These are phyloP conservation scores for Heliconius erato DNA, from an alignment of 2,888 invertebrate species.

Conservation along the genomic window DNA sequence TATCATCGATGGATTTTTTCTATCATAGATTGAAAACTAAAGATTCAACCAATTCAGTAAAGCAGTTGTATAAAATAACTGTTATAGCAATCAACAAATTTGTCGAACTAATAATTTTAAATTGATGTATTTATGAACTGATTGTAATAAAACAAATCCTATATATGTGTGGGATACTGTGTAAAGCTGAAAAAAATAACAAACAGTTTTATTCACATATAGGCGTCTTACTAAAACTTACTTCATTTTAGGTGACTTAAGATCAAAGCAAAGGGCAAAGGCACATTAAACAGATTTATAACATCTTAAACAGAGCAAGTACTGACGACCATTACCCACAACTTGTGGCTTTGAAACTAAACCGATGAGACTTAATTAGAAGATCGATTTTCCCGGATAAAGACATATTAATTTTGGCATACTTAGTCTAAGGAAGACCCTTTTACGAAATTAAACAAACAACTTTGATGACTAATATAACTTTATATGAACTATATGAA, in stretches of 20 bases:
- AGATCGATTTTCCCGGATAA: constrained; percentile 23
- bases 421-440: not conserved
- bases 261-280: not conserved
- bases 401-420: constrained; percentile 2
- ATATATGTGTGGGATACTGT: no score
- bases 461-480: not conserved
- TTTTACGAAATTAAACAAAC: not conserved
- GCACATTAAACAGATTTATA: constrained; percentile 1
- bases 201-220: not conserved
- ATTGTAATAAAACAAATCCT: no score
- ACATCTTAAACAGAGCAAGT: constrained; percentile 21
- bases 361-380: constrained; percentile 29
- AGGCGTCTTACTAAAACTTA: not conserved
- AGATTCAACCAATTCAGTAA: no score
- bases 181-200: not conserved
- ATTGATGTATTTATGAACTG: no score
- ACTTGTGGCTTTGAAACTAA: constrained; percentile 32
- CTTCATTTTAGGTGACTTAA: not conserved
- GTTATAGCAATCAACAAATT: no score
- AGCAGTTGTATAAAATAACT: no score
- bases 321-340: constrained; percentile 24
- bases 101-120: no score
- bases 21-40: no score
- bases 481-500: no score
- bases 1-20: no score